Percentiles rank a stretch among this genome's conserved stretches.
Conservation (phyloP, 2,797 vertebrate genomes). For the Xiphophorus birchmanni region DNA sequence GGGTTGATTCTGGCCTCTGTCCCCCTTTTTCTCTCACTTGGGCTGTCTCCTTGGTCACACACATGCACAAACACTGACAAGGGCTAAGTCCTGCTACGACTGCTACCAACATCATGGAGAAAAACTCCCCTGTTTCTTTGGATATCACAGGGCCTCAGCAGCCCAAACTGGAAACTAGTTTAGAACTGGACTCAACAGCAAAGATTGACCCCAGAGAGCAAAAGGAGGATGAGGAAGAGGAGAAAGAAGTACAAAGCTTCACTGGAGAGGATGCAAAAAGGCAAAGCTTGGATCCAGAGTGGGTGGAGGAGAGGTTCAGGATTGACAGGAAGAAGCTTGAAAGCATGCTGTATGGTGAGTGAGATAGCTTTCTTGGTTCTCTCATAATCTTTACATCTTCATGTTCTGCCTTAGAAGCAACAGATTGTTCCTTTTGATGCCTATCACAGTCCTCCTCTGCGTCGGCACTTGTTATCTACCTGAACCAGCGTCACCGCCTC, state of each 20-base stretch:
- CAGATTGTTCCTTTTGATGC: conserved; percentile 6
- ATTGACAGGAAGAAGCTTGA: conserved; percentile 87
- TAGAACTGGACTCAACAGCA: conserved; percentile 54
- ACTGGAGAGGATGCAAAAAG: conserved; percentile 30
- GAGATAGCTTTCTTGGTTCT: conserved; percentile 3
- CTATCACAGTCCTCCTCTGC: conserved; percentile 7
- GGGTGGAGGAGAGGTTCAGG: conserved; percentile 85
- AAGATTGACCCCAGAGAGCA: conserved; percentile 57
- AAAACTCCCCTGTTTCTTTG: conserved; percentile 47
- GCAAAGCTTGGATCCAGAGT: conserved; percentile 72
- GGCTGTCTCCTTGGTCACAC: conserved; percentile 81
- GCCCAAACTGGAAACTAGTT: conserved; percentile 61
- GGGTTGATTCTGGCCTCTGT: conserved; percentile 63
- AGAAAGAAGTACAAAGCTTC: conserved; percentile 47
- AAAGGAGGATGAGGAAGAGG: conserved; percentile 67
- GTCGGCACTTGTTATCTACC: conserved; percentile 39
- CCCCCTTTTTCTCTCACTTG: conserved; percentile 55
- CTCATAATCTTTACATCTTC: conserved; percentile 1
- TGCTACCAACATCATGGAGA: conserved; percentile 59
- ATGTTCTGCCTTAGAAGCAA: conserved; percentile 5
- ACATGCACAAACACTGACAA: conserved; percentile 71
- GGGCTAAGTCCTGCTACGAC: conserved; percentile 76
- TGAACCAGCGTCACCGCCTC: conserved; percentile 43
- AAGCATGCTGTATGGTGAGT: conserved; percentile 82
- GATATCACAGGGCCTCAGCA: conserved; percentile 55